Percentiles rank a stretch among this genome's conserved stretches.
Evolutionary conservation across 2,888 invertebrate species (phyloP).

Genomic region (Drosophila mulleri): DNA sequence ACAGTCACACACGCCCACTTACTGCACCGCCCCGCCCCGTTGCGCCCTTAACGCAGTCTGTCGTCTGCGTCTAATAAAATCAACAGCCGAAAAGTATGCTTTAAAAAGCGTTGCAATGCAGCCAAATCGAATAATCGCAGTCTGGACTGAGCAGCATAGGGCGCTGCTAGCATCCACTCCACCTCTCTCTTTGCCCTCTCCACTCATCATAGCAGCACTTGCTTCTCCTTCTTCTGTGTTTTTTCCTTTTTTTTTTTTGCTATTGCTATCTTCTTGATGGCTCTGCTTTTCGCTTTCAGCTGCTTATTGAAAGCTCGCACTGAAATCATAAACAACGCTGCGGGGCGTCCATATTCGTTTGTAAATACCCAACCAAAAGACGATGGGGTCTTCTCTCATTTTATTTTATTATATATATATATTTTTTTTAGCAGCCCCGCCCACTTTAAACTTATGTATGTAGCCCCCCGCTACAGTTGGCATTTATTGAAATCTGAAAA

Average conservation of each 20-base stretch:
- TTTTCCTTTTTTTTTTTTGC: slow-evolving; percentile 5
- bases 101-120: slow-evolving; percentile 57
- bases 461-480: slow-evolving; percentile 35
- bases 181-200: neutral
- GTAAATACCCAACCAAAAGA: slow-evolving; percentile 4
- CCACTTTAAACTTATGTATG: slow-evolving; percentile 4
- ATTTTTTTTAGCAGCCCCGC: neutral
- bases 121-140: slow-evolving; percentile 66
- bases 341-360: slow-evolving; percentile 65
- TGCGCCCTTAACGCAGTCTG: neutral
- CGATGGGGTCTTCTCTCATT: neutral
- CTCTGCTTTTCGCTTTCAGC: slow-evolving; percentile 48
- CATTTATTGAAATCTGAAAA: slow-evolving; percentile 75
- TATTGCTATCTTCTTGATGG: slow-evolving; percentile 28
- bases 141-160: neutral
- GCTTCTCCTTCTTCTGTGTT: neutral
- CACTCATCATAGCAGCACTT: slow-evolving; percentile 19
- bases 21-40: too few species aligned
- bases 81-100: slow-evolving; percentile 61
- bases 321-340: slow-evolving; percentile 76
- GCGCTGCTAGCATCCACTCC: too few species aligned
- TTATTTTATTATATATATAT: too few species aligned
- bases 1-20: slow-evolving; percentile 17
- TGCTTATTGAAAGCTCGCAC: slow-evolving; percentile 74
- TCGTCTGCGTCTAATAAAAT: slow-evolving; percentile 54